Base-by-base conservation (phyloP, 2,113 vertebrate species). In the Danio rerio region DNA sequence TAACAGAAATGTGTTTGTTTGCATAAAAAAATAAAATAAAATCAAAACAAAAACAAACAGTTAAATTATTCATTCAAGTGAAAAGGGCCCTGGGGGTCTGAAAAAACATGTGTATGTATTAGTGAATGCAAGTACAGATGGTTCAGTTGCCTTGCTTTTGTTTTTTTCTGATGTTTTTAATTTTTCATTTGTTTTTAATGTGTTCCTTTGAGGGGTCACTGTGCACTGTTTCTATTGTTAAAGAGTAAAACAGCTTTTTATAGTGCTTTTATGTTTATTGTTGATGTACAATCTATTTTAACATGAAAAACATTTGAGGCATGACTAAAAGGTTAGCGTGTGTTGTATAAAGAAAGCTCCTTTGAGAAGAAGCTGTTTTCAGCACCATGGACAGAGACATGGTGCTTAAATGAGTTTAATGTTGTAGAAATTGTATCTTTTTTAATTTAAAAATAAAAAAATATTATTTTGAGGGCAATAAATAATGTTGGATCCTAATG, bases 371-470 rank as follows among this genome's bases (percentile, higher is more conserved):
- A 15, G 12, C 20, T 7, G 3, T 6, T 15, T 74, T 74, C 81
- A 83, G 81, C 74, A 83, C 81, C 82, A 83, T 55, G 82, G 82
- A 78, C 75, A 83, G 75, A 7, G 20, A 18, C 58, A 16, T 9
- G 0, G 0, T 18, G 9, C 43, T 20, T 20, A 69, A 69, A 69
- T 68, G 15, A 66, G 42, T 45, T 16, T 9, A 16, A n/a, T 66
- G 3, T 42, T 16, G 9, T 16, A 31, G 7, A 15, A 16, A 16
- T n/a, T 31, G 3, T 31, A 31, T 3, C n/a, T n/a, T n/a, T n/a
- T n/a, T n/a, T n/a, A n/a, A 31, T 3, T 31, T 31, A 31, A 31
- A 31, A 31, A 31, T 31, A 31, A 31, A 31, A 31, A 31, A 31
- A 2, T 31, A 31, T 31, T 31, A 31, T 31, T 31, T 31, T 31